Conservation (phyloP, 2,113 vertebrate genomes). For the Ariopsis seemanni region DNA sequence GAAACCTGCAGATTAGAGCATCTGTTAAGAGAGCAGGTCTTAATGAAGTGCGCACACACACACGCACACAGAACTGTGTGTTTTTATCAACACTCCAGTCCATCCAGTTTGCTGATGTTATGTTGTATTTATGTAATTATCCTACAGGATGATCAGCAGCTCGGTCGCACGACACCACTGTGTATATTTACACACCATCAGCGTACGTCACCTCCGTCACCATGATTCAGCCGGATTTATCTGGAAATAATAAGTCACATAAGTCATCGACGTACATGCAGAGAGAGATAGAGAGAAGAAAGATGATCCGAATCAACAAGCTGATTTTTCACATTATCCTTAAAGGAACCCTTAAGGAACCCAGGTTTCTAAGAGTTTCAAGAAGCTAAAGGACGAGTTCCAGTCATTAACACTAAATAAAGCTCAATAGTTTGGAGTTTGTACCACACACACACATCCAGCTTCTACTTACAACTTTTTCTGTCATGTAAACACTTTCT, state of each 20-base stretch:
- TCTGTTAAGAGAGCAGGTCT: neutral
- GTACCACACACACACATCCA: neutral
- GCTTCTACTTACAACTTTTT: neutral
- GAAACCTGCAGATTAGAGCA: neutral
- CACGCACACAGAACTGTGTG: neutral
- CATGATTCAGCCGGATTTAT: neutral
- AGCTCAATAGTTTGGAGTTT: neutral
- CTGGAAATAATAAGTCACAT: neutral
- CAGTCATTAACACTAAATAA: neutral
- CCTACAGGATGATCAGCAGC: neutral
- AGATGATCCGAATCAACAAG: neutral
- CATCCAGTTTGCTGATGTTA: neutral
- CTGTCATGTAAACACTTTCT: neutral
- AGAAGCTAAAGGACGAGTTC: neutral
- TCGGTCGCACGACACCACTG: neutral
- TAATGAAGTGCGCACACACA: neutral
- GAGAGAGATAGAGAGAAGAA: neutral
- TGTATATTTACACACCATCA: neutral
- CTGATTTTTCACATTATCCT: neutral
- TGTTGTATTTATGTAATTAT: neutral
- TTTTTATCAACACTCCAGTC: neutral
- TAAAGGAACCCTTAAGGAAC: neutral
- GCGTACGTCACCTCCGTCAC: neutral
- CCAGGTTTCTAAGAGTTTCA: neutral
- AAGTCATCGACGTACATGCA: no score